Percentiles rank a stretch among this genome's conserved stretches.
Evolutionary conservation across 2,113 vertebrate genomes (phyloP).

Genomic region (Meriones unguiculatus): DNA sequence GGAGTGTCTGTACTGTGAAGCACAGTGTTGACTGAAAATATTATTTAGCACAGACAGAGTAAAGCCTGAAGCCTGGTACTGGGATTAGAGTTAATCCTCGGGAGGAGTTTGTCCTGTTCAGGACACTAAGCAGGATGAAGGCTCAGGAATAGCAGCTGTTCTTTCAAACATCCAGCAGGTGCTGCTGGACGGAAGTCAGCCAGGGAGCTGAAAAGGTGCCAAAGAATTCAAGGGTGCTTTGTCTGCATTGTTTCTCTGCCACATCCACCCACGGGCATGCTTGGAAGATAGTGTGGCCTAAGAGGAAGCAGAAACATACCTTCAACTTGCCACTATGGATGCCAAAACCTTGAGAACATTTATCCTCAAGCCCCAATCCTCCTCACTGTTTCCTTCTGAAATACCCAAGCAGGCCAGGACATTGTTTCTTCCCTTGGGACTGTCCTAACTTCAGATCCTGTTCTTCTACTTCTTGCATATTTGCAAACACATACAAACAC

Average conservation of each 20-base stretch:
- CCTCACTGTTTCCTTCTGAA: not conserved
- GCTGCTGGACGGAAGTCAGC: not conserved
- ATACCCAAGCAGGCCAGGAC: not conserved
- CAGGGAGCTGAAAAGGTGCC: not conserved
- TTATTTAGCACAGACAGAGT: not conserved
- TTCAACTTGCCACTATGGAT: not conserved
- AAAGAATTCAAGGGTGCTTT: not conserved
- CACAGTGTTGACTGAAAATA: not conserved
- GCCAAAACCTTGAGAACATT: not conserved
- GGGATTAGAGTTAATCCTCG: constrained; percentile 20
- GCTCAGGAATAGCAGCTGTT: not conserved
- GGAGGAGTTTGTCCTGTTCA: not conserved
- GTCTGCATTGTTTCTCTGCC: not conserved
- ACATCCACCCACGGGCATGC: not conserved
- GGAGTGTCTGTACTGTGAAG: not conserved
- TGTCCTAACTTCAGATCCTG: not conserved
- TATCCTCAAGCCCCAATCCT: not conserved
- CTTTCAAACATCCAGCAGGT: not conserved
- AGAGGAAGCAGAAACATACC: not conserved
- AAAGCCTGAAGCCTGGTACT: not conserved
- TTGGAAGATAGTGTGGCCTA: not conserved
- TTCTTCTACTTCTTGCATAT: not conserved
- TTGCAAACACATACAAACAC: not conserved
- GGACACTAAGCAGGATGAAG: not conserved
- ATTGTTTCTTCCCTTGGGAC: not conserved